Evolutionary conservation across 37 sponge, comb jelly and placozoan genomes (phyloP).

Genomic region (Chondrosia reniformis): DNA sequence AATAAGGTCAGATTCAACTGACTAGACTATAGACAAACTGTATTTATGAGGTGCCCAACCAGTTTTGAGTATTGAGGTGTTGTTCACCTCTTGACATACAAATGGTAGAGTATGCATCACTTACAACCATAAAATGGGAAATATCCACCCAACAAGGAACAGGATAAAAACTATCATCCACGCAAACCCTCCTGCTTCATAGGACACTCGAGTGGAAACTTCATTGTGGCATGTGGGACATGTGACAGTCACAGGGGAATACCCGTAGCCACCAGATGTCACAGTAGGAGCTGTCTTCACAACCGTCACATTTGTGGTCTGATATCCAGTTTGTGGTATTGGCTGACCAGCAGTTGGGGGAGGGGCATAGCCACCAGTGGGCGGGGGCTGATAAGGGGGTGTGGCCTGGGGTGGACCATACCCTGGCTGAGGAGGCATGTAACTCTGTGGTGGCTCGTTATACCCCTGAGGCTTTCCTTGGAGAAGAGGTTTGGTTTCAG

Average conservation of each 20-base stretch:
- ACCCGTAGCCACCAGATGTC: background rate
- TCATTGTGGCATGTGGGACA: slow-evolving; percentile 82
- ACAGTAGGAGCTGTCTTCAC: background rate
- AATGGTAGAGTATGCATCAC: background rate
- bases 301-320: slow-evolving; percentile 6
- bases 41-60: too few species aligned
- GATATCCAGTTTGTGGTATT: background rate
- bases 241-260: background rate
- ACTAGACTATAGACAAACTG: too few species aligned
- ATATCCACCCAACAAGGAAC: slow-evolving; percentile 39
- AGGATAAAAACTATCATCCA: slow-evolving; percentile 32
- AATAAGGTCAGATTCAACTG: too few species aligned
- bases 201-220: slow-evolving; percentile 77
- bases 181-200: slow-evolving; percentile 57
- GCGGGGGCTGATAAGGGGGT: slow-evolving; percentile 78
- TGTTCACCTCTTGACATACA: too few species aligned
- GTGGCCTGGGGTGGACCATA: slow-evolving; percentile 8
- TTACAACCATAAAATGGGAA: background rate
- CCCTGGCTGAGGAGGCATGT: background rate
- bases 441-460: background rate
- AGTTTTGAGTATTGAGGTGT: too few species aligned
- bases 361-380: slow-evolving; percentile 66
- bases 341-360: slow-evolving; percentile 39
- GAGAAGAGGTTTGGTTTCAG: slow-evolving; percentile 8
- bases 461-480: background rate